Base-by-base conservation (phyloP, 2,113 vertebrate genomes). In the Prionailurus bengalensis region DNA sequence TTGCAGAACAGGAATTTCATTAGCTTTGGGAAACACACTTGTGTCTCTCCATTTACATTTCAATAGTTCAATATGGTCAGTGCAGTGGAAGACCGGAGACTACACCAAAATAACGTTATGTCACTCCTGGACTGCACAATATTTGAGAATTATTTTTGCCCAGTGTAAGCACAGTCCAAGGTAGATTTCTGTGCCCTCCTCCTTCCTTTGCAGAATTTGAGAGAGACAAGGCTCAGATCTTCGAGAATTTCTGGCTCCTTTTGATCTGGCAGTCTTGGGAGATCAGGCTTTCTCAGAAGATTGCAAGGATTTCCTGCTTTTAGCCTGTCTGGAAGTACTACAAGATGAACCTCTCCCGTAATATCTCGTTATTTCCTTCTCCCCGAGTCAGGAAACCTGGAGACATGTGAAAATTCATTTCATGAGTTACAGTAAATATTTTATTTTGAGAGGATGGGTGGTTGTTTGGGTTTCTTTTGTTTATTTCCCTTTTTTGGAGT, bases 301-400 rank as follows among this genome's bases (percentile, higher is more conserved):
- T 80, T 95, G 94, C 87, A 93, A 97, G 98, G 96, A 97, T 98
- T 98, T 98, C 98, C 97, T 98, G 97, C 97, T 82, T 94, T 97
- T 17, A 45, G 96, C 45, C 95, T 95, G 96, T 96, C 97, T 98
- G 96, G 91, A 97, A 97, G 93, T 80, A 79, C 94, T 94, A 85
- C 82, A 81, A 93, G 95, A 95, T 73, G 93, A 97, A 71, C 93
- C 85, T 97, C 94, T 97, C 97, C 94, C 93, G 82, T 89, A 89
- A 91, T 97, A 88, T 95, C 90, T 95, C 11, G 8, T 66, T 96
- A 96, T 93, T 97, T 98, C 97, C 97, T 97, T 97, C 96, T 98
- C 89, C 91, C 51, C 19, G 55, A 96, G 82, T 97, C 97, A 97
- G 97, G 97, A 98, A 97, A 97, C 95, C 68, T 94, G 94, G 95